phyloP scores from a whole-genome alignment of 1,140 invertebrate species.

The Nixonia krombeini region DNA sequence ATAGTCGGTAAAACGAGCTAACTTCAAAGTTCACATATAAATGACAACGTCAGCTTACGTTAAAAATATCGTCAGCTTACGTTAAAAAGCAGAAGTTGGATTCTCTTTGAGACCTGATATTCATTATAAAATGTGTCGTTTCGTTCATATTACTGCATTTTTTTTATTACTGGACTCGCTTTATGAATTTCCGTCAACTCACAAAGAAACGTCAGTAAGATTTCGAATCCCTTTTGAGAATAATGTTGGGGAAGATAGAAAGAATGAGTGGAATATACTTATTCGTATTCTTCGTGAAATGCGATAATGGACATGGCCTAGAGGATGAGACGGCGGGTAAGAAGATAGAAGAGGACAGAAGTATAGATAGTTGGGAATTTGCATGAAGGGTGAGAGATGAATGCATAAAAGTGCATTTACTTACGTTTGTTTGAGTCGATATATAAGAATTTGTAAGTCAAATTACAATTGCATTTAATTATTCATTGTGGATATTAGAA shows the following conservation, averaged over 20 bases:
- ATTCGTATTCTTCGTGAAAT: slow-evolving; percentile 7
- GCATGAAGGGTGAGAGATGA: slow-evolving; percentile 12
- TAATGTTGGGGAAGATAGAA: background rate
- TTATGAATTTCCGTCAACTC: slow-evolving; percentile 36
- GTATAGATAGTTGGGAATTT: slow-evolving; percentile 4
- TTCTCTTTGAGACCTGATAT: no score
- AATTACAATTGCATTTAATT: slow-evolving; percentile 7
- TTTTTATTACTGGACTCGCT: slow-evolving; percentile 9
- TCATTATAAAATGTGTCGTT: no score
- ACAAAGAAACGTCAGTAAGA: slow-evolving; percentile 6
- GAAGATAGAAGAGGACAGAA: slow-evolving; percentile 2
- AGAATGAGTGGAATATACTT: slow-evolving; percentile 4
- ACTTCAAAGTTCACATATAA: no score
- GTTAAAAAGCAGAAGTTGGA: no score
- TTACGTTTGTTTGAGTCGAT: slow-evolving; percentile 6
- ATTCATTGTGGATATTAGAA: slow-evolving; percentile 14
- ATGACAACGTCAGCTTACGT: no score
- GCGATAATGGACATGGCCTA: slow-evolving; percentile 1
- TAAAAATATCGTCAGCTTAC: no score
- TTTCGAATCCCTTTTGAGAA: slow-evolving; percentile 4
- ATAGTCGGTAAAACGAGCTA: no score
- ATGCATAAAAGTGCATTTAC: slow-evolving; percentile 13
- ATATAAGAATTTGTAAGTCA: slow-evolving; percentile 2
- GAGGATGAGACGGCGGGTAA: background rate
- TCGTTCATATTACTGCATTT: slow-evolving; percentile 5